A percentile compares a stretch with the other conserved stretches of the same genome.
phyloP scores from a whole-genome alignment of 2,113 vertebrate genomes.

The Oxyruncus cristatus region DNA sequence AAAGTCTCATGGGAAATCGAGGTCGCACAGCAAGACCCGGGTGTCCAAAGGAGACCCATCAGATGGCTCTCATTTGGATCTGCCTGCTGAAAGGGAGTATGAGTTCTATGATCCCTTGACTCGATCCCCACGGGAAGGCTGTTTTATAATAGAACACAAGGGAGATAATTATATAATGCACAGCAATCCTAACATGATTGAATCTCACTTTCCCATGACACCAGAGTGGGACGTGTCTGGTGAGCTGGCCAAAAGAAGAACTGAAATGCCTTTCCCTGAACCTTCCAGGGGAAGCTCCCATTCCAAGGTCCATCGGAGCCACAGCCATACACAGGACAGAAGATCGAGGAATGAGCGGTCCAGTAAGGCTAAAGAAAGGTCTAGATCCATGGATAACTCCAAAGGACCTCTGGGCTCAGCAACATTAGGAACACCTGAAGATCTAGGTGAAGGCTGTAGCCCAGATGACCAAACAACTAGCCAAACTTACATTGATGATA shows the following conservation, averaged over 20 bases:
- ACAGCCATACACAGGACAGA: slow-evolving; percentile 97
- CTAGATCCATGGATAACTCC: slow-evolving; percentile 97
- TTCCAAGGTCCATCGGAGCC: slow-evolving; percentile 96
- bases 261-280: slow-evolving; percentile 97
- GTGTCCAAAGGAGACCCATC: slow-evolving; percentile 90
- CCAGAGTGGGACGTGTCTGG: slow-evolving; percentile 98
- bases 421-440: slow-evolving; percentile 85
- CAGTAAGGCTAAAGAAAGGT: slow-evolving; percentile 96
- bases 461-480: slow-evolving; percentile 84
- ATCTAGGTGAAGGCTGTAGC: slow-evolving; percentile 84
- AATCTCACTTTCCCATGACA: slow-evolving; percentile 94
- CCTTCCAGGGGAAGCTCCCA: slow-evolving; percentile 91
- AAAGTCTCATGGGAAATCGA: slow-evolving; percentile 89
- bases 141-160: slow-evolving; percentile 88
- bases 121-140: slow-evolving; percentile 88
- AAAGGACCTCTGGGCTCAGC: slow-evolving; percentile 88
- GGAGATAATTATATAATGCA: slow-evolving; percentile 94
- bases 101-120: slow-evolving; percentile 85
- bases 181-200: slow-evolving; percentile 89
- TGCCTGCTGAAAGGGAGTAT: slow-evolving; percentile 86
- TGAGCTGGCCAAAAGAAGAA: slow-evolving; percentile 93
- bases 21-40: slow-evolving; percentile 94
- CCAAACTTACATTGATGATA: slow-evolving; percentile 90
- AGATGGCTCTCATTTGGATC: slow-evolving; percentile 88
- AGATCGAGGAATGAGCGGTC: slow-evolving; percentile 91